Evolutionary conservation across 1,140 invertebrate species (phyloP), one percentile per base, ranked within the genome.

Genomic region (Polyergus mexicanus): DNA sequence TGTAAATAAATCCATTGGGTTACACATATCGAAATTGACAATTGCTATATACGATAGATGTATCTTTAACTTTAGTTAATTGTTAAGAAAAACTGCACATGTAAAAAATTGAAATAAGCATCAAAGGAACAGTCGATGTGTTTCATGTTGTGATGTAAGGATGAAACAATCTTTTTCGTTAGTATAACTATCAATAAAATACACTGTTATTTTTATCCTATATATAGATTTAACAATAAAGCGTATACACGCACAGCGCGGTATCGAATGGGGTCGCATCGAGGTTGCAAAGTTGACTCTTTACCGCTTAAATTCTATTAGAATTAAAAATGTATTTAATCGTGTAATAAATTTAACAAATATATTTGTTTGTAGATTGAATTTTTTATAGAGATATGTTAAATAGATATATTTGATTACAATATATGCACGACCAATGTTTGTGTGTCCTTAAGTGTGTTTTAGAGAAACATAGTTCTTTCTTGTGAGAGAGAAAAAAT

Each of bases 21-120:
- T 60, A 85, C 78, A 85, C 78, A 85, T 88, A 88, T 88, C 72
- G 38, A 54, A 51, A 51, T 10, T 72, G 78, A 78, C 63, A 58
- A 76, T 88, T 88, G 54, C 7, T 72, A 71, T 38, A 47, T 47
- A 47, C 13, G 56, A 71, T 77, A 88, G 51, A 19, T n/a, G 38
- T 72, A 58, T 44, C 76, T 75, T 44, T 63, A 86, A 74, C 38
- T 68, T 63, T 32, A 22, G 6, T 35, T 51, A 74, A 81, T 5
- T 13, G 38, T 47, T 60, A 74, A 60, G 68, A 32, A 25, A 6
- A 74, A 35, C 22, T 22, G 44, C 72, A 68, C 47, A 74, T 74
- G 72, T 60, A 72, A 72, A 81, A 81, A 74, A 72, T 62, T 35
- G 62, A 81, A 22, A 16, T 71, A 81, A 74, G 32, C 47, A 32